Base-by-base conservation (phyloP, 2,797 vertebrate species). In the Hydrocynus forskahlii region DNA sequence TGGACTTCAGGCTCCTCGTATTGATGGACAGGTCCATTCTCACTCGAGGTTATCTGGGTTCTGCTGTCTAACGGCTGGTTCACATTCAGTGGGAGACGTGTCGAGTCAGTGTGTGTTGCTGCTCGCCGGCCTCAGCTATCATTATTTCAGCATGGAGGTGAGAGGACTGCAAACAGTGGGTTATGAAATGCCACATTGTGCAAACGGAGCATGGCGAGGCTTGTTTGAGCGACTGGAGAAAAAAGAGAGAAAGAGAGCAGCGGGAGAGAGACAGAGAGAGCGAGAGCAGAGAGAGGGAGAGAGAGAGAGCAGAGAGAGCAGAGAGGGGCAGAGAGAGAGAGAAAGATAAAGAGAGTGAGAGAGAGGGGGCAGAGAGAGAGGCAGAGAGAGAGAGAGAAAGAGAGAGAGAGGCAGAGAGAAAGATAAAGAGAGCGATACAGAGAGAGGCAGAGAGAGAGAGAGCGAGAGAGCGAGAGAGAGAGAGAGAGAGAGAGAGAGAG, bases 131-230 rank as follows among this genome's bases (percentile, higher is more conserved):
- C 73, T 25, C n/a, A 75, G 60, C 76, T 48, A 68, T 81, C 76
- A 72, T 83, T 84, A 84, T 81, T 84, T 69, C 80, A 54, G 79
- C 67, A 48, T 21, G 55, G 59, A 86, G 76, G 82, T 84, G 69
- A 75, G 59, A 54, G 59, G 50, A 84, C 75, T 78, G 80, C 74
- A 82, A 83, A 83, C 76, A 84, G 59, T 68, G 62, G 48, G 71
- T 84, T 80, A 80, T 84, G 64, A 82, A 80, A 86, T 77, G 69
- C 69, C 12, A 69, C 76, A 75, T 69, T 84, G 73, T 83, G 73
- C 38, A 66, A 77, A 79, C 19, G 4, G 63, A 78, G 82, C 55
- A 73, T 75, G 72, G 59, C 84, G 68, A 81, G 81, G 71, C 70
- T 66, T 52, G 75, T 78, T 64, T 63, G 62, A 35, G 62, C 1